Base-by-base conservation (phyloP, 2,113 vertebrate genomes). In the Lophotis ruficrista region DNA sequence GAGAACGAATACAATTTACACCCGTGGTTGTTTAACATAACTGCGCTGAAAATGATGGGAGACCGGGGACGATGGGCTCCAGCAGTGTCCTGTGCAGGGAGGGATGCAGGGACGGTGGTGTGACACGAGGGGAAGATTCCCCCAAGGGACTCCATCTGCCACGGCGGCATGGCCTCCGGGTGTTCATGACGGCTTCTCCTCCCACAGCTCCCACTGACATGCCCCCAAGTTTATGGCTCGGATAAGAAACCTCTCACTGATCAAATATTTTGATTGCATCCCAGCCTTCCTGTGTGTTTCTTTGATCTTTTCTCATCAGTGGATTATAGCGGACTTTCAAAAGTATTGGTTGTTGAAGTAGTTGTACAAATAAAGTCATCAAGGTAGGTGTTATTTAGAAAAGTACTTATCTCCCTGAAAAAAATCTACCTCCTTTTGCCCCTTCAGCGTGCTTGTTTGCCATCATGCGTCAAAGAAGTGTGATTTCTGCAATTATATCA, bases 221-320 rank as follows among this genome's bases (percentile, higher is more conserved):
- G 51, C 43, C 61, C 72, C 87, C 4, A 4, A 84, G 43, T 94
- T 90, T 79, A 58, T 54, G 83, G 60, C 77, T 87, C 33, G 2
- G 88, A 58, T 92, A 87, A 83, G 76, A 81, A 96, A 83, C 77
- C 12, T 19, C 81, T 95, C 54, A 27, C 53, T 12, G 65, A 89
- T 89, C 70, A 94, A 94, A 84, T 94, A 87, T 89, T 96, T 93
- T 87, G 56, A 93, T 89, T 95, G 43, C 56, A 33, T 75, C 57
- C 69, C 82, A 69, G 64, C 76, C 56, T 97, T 96, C 92, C 91
- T 84, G 65, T 84, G 87, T 35, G 48, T 84, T 84, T 75, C 94
- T 97, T 96, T 96, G 73, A 92, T 96, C 86, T 94, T 89, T 84
- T 87, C 28, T 82, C 1, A 0, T 79, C 69, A 35, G 43, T 58